Evolutionary conservation across 2,888 invertebrate species (phyloP), one percentile per base, ranked within the genome.

Genomic region (Agrotis ipsilon): DNA sequence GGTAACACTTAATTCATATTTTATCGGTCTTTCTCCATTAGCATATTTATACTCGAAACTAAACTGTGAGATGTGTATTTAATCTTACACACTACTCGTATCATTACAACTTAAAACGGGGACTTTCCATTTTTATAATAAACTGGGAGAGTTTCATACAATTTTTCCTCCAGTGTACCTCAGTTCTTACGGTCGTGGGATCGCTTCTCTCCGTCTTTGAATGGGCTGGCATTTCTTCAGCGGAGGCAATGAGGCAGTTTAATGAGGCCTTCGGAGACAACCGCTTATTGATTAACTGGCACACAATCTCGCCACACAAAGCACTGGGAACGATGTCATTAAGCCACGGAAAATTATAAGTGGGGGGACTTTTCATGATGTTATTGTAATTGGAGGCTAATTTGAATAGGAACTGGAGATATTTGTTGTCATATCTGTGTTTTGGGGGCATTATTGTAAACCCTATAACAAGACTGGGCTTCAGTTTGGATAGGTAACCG

Each of bases 231-330:
- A 89, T 91, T 91, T 90, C 89, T 91, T 90, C 88, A 88, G 88
- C 79, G 86, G 89, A 90, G 92, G 91, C 91, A 90, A 92, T 92
- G 90, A 91, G 89, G 85, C 87, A 85, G 86, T 88, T 90, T 94
- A 94, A 94, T 93, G 94, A 94, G 93, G 88, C 84, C 88, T 77
- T 57, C 70, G 32, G 79, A 68, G 78, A 59, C 85, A 52, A 57
- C 75, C 77, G 86, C 89, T 89, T 89, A 89, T 88, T 89, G 87
- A 89, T 89, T 87, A 87, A 86, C 84, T 84, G 84, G 65, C 75
- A 57, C 69, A 81, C 75, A 82, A 72, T 82, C 62, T 60, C 27
- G 49, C 48, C 51, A 13, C 61, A 60, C 72, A 64, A 58, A 68
- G 21, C 51, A n/a, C 55, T 32, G 14, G 43, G 64, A 55, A 63